phyloP scores from a whole-genome alignment of 2,797 vertebrate species.

The Betta splendens region DNA sequence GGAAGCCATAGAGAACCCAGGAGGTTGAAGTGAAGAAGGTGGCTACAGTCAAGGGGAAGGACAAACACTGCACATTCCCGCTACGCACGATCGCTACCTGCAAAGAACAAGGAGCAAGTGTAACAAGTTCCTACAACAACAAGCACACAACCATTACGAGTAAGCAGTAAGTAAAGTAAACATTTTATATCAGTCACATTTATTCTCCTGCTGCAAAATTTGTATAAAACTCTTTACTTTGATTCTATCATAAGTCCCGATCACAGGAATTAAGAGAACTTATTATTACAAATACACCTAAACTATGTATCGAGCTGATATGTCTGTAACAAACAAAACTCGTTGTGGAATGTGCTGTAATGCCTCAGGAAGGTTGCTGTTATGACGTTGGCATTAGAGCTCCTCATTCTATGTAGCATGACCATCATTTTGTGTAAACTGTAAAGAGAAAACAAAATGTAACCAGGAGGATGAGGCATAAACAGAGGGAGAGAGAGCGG shows the following conservation, averaged over 20 bases:
- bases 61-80: conserved; percentile 86
- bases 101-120: neutral
- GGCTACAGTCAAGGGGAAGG: conserved; percentile 88
- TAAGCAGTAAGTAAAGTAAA: neutral
- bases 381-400: neutral
- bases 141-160: too few relatives aligned
- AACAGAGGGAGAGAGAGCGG: conserved; percentile 39
- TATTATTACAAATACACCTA: neutral
- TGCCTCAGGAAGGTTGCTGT: neutral
- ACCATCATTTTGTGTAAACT: neutral
- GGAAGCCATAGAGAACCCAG: conserved; percentile 91
- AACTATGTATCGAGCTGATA: neutral
- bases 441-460: conserved; percentile 27
- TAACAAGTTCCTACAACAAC: neutral
- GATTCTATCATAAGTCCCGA: neutral
- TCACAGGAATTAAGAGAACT: neutral
- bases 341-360: neutral
- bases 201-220: too few relatives aligned
- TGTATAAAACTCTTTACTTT: neutral
- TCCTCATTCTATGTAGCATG: neutral
- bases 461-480: conserved; percentile 29
- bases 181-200: too few relatives aligned
- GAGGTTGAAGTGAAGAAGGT: conserved; percentile 90
- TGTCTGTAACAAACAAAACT: neutral
- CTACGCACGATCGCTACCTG: conserved; percentile 86